phyloP scores from a whole-genome alignment of 2,888 invertebrate species.

The Rhodophaea formosa region DNA sequence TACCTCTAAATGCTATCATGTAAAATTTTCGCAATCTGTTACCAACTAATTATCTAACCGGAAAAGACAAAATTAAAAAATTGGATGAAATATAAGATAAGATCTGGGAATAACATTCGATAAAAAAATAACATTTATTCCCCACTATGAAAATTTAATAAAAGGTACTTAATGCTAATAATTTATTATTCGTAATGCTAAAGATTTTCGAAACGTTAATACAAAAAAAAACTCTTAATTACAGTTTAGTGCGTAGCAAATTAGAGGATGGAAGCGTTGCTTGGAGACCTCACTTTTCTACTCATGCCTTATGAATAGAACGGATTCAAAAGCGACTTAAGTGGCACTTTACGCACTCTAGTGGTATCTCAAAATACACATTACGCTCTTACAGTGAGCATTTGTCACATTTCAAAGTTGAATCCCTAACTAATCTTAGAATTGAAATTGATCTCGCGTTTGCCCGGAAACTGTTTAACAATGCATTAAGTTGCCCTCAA shows the following conservation, averaged over 20 bases:
- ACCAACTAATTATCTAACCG: constrained; percentile 1
- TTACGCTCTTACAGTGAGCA: too few species aligned
- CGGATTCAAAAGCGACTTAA: too few species aligned
- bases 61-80: constrained; percentile 15
- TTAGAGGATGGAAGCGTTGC: neutral
- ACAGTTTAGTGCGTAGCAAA: constrained; percentile 14
- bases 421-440: too few species aligned
- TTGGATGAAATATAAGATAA: constrained; percentile 8
- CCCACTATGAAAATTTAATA: constrained; percentile 16
- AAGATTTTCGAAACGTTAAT: constrained; percentile 4
- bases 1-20: constrained; percentile 16
- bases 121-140: constrained; percentile 21
- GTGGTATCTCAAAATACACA: too few species aligned
- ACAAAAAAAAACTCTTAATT: constrained; percentile 8
- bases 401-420: too few species aligned
- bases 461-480: too few species aligned
- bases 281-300: constrained; percentile 1
- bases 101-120: constrained; percentile 18
- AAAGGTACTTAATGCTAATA: constrained; percentile 19
- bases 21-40: constrained; percentile 5
- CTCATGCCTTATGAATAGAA: neutral
- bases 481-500: too few species aligned
- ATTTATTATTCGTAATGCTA: constrained; percentile 19
- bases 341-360: too few species aligned
- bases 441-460: too few species aligned